Conservation (phyloP, 2,888 invertebrate genomes). For the Leptopterna dolabrata region DNA sequence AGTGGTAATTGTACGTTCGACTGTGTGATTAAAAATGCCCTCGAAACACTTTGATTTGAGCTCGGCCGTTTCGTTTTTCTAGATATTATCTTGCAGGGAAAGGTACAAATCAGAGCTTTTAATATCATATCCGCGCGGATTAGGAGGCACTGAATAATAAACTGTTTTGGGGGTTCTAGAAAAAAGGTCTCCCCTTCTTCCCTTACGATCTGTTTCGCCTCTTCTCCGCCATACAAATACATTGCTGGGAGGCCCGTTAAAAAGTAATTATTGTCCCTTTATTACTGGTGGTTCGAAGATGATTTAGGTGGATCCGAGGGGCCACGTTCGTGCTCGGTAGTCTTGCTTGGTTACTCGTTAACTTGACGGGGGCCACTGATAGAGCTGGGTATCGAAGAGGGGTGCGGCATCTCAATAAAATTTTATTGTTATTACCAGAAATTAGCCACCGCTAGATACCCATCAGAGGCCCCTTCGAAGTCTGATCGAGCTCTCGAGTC, state of each 20-base stretch:
- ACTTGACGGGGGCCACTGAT: background rate
- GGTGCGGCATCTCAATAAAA: constrained; percentile 48
- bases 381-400: background rate
- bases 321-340: constrained; percentile 6
- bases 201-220: background rate
- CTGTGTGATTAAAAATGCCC: constrained; percentile 11
- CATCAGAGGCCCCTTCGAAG: background rate
- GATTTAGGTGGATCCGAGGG: constrained; percentile 29
- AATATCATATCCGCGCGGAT: constrained; percentile 1
- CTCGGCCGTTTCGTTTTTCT: background rate
- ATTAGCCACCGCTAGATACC: constrained; percentile 45
- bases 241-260: constrained; percentile 41
- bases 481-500: background rate
- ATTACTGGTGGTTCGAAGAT: constrained; percentile 44
- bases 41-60: background rate
- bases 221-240: background rate
- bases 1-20: background rate
- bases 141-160: background rate
- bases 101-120: background rate
- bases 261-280: constrained; percentile 47
- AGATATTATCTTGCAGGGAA: constrained; percentile 17
- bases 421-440: constrained; percentile 55
- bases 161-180: background rate
- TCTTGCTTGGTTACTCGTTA: constrained; percentile 8
- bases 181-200: background rate